phyloP scores from a whole-genome alignment of 2,888 invertebrate genomes.

The Biston betularia region DNA sequence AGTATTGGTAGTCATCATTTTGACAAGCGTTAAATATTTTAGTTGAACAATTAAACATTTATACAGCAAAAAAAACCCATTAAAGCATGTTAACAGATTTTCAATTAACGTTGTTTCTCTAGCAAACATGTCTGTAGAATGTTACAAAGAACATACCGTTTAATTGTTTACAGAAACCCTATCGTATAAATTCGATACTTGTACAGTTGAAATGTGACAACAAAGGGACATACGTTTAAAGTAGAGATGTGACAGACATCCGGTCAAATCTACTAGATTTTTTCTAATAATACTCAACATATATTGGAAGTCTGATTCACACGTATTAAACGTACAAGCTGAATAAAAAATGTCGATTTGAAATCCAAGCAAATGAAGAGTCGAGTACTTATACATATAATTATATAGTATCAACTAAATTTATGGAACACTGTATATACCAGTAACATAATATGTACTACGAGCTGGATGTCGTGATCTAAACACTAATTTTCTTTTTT shows the following conservation, averaged over 20 bases:
- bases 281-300: not conserved
- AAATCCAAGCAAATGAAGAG: too few relatives aligned
- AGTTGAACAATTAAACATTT: not conserved
- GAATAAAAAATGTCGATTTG: too few relatives aligned
- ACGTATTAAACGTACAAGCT: too few relatives aligned
- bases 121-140: slow-evolving; percentile 20
- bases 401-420: too few relatives aligned
- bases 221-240: slow-evolving; percentile 34
- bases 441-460: too few relatives aligned
- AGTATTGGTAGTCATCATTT: not conserved
- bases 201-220: slow-evolving; percentile 32
- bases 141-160: slow-evolving; percentile 26
- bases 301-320: too few relatives aligned
- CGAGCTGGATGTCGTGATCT: too few relatives aligned
- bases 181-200: slow-evolving; percentile 33
- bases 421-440: too few relatives aligned
- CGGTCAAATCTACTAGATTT: not conserved
- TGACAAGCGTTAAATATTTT: not conserved
- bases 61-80: slow-evolving; percentile 2
- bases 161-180: slow-evolving; percentile 32
- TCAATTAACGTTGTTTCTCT: slow-evolving; percentile 26
- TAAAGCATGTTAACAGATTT: slow-evolving; percentile 21
- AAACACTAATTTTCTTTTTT: too few relatives aligned
- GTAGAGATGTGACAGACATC: slow-evolving; percentile 12
- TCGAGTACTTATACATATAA: too few relatives aligned